These are phyloP conservation scores for Thalassoma bifasciatum DNA, from an alignment of 2,113 vertebrate species.

Conservation along the genomic window DNA sequence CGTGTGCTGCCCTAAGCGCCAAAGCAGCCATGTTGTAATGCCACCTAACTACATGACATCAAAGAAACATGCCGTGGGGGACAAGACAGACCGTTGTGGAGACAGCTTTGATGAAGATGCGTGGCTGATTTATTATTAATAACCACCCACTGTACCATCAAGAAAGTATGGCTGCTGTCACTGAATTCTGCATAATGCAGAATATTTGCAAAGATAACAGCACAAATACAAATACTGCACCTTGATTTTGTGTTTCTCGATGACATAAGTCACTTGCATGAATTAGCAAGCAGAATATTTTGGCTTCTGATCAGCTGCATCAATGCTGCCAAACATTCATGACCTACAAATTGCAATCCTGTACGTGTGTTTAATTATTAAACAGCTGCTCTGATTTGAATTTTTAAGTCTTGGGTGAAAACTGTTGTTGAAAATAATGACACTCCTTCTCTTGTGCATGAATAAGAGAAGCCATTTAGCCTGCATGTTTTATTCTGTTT, in stretches of 20 bases:
- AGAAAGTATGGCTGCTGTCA: constrained; percentile 1
- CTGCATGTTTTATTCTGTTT: constrained; percentile 14
- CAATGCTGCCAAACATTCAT: constrained; percentile 12
- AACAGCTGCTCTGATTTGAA: constrained; percentile 31
- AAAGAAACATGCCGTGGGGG: constrained; percentile 55
- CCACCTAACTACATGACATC: constrained; percentile 56
- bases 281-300: constrained; percentile 23
- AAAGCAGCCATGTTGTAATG: constrained; percentile 43
- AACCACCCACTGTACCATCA: constrained; percentile 12
- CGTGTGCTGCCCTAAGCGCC: constrained; percentile 4
- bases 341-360: constrained; percentile 46
- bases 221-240: background rate
- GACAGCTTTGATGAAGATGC: constrained; percentile 58
- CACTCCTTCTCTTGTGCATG: background rate
- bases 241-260: no score
- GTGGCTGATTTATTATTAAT: constrained; percentile 59
- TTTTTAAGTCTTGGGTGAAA: constrained; percentile 6
- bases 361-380: constrained; percentile 37
- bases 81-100: constrained; percentile 37
- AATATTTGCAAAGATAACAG: background rate
- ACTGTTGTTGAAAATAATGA: background rate
- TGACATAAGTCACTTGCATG: no score
- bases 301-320: background rate
- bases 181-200: background rate
- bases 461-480: constrained; percentile 18